A percentile compares a stretch with the other conserved stretches of the same genome.
Conservation (phyloP, 2,113 vertebrate species). For the Carlito syrichta region DNA sequence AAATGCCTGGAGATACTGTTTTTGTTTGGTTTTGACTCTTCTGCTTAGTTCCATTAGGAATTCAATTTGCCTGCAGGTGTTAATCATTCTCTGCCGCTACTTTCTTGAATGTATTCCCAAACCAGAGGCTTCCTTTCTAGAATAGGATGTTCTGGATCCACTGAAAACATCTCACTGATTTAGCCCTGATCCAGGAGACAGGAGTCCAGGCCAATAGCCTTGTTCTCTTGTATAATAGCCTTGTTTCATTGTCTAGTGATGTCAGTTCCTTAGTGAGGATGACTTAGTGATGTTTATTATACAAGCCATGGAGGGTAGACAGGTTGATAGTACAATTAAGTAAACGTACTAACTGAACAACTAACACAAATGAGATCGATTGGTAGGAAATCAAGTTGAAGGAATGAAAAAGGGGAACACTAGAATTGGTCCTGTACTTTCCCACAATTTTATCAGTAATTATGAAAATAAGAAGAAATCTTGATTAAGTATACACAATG, state of each 20-base stretch:
- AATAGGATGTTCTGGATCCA: not conserved
- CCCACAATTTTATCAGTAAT: not conserved
- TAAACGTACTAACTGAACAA: not conserved
- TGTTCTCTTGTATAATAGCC: not conserved
- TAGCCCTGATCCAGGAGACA: not conserved
- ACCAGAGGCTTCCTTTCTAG: not conserved
- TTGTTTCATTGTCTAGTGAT: not conserved
- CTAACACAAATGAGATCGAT: not conserved
- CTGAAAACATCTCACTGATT: not conserved
- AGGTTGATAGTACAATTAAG: not conserved
- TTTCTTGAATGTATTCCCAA: not conserved
- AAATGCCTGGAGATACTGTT: not conserved
- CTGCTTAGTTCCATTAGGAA: not conserved
- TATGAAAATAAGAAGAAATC: not conserved
- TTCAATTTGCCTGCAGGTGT: not conserved
- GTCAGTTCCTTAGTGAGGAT: no score
- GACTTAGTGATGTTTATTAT: not conserved
- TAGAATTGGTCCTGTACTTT: not conserved
- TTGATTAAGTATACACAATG: not conserved
- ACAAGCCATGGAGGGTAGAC: not conserved
- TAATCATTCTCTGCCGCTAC: rapidly evolving
- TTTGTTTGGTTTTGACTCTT: not conserved
- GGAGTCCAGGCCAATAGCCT: no score
- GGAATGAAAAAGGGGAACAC: not conserved
- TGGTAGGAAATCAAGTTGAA: not conserved